A percentile compares a stretch with the other conserved stretches of the same genome.
Evolutionary conservation across 2,888 invertebrate species (phyloP).

Genomic region (Mesorhabditis spiculigera): DNA sequence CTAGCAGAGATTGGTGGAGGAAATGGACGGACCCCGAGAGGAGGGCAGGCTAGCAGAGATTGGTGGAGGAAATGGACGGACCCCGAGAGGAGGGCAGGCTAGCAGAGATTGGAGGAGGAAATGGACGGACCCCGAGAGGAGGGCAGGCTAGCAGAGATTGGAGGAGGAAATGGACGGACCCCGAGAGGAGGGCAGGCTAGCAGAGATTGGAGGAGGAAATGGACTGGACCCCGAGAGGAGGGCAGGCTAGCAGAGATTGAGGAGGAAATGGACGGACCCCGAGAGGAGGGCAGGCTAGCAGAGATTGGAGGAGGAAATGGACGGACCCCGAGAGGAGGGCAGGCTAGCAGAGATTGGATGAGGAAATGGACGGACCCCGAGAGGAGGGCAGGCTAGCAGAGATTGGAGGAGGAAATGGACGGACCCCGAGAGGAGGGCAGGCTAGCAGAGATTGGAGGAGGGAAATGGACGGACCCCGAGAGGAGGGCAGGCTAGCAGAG

Average conservation of each 20-base stretch:
- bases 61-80: too few relatives aligned
- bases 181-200: background rate
- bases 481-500: background rate
- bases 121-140: background rate
- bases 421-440: background rate
- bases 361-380: too few relatives aligned
- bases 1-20: background rate
- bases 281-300: background rate
- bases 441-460: too few relatives aligned
- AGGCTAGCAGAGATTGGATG: too few relatives aligned
- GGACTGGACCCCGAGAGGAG: background rate
- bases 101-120: background rate
- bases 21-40: background rate
- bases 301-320: background rate
- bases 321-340: background rate
- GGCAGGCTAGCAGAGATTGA: too few relatives aligned
- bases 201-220: background rate
- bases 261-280: too few relatives aligned
- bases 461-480: too few relatives aligned
- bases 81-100: background rate
- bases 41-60: background rate
- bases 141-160: too few relatives aligned
- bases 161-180: too few relatives aligned
- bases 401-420: background rate
- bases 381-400: background rate